phyloP scores from a whole-genome alignment of 2,888 invertebrate species.

The Proisotoma minuta region DNA sequence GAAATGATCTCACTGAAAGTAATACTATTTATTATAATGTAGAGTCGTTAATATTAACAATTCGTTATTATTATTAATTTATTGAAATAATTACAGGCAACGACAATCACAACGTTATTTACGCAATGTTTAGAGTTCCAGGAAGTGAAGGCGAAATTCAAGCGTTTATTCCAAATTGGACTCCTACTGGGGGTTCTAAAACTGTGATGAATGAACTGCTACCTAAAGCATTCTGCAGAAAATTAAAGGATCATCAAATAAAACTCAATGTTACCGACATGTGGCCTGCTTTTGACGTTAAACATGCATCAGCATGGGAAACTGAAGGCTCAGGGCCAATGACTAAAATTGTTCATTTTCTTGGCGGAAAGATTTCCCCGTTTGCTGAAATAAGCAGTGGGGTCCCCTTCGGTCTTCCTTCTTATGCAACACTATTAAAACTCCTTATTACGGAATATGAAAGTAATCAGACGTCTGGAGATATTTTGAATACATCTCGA shows the following conservation, averaged over 20 bases:
- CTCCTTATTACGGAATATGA: not conserved
- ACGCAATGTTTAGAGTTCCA: slow-evolving; percentile 34
- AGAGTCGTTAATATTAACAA: not conserved
- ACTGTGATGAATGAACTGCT: slow-evolving; percentile 31
- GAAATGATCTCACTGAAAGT: no score
- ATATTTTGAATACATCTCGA: not conserved
- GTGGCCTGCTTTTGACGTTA: slow-evolving; percentile 29
- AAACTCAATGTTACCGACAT: slow-evolving; percentile 41
- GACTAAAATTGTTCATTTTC: slow-evolving; percentile 31
- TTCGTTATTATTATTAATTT: no score
- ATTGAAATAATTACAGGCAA: no score
- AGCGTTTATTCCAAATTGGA: not conserved
- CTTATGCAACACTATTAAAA: not conserved
- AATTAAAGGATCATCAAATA: slow-evolving; percentile 33
- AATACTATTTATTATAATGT: not conserved
- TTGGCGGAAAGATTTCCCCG: slow-evolving; percentile 30
- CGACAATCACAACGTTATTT: slow-evolving; percentile 15
- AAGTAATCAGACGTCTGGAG: not conserved
- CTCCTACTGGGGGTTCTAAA: slow-evolving; percentile 13
- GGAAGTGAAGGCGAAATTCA: slow-evolving; percentile 29
- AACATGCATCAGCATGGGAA: not conserved
- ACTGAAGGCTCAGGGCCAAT: slow-evolving; percentile 26
- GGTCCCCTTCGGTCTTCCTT: not conserved
- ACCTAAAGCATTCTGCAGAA: slow-evolving; percentile 32
- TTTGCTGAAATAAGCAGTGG: not conserved